Base-by-base conservation (phyloP, 2,113 vertebrate genomes). In the Labrus mixtus region DNA sequence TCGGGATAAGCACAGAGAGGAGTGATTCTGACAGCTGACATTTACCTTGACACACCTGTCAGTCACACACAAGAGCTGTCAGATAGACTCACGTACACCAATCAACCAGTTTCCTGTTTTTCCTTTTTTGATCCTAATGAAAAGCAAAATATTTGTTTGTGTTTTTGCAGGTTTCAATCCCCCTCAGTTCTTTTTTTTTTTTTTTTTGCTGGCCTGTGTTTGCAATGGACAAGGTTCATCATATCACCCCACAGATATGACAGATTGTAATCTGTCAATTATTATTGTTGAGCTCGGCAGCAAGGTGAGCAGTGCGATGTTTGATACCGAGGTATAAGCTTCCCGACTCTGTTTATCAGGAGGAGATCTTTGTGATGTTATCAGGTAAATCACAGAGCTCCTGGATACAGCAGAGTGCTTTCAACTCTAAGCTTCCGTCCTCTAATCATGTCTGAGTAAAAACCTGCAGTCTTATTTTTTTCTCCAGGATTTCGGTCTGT, bases 41-140 rank as follows among this genome's bases (percentile, higher is more conserved):
- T 93, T 88, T 86, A 79, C 64, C 62, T 56, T 39, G 81, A 77
- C 87, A 81, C 70, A 78, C 66, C 82, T 69, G 83, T 86, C 89
- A 89, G 37, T 84, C 81, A 86, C 82, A 65, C 48, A 43, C 51
- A n/a, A 25, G 8, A 12, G 37, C 58, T 65, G 62, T 73, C 67
- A 62, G 60, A 71, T 33, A 50, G 12, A 29, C 41, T 22, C 57
- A 54, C 33, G 54, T 4, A 37, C 54, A 50, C 13, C 1, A 15
- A 2, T 48, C 68, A 62, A 11, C 10, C 19, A 3, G 41, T 25
- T 86, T 60, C 43, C 48, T 72, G 73, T 74, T 73, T 72, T 43
- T 72, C 29, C 13, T 29, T 33, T 65, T 61, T 54, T 62, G 56
- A 43, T 55, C 70, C 41, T 16, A 17, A 20, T 56, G 43, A 37